Evolutionary conservation across 1,140 invertebrate genomes (phyloP).

Genomic region (Diorhabda elongata): DNA sequence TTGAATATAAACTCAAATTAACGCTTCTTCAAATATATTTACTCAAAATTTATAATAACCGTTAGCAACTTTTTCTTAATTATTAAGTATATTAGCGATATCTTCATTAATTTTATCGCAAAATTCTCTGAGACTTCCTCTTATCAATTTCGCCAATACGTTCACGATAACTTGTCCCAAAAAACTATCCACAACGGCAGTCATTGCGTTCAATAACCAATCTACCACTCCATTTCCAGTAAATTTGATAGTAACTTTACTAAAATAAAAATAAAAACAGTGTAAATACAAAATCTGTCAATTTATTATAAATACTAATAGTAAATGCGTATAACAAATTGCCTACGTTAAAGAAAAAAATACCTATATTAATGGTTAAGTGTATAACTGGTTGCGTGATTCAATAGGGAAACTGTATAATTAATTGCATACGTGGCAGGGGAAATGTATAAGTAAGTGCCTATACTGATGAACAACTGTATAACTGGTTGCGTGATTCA

Average conservation of each 20-base stretch:
- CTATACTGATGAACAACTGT: no score
- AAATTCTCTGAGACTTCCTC: background rate
- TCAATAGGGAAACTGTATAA: no score
- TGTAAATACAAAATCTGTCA: no score
- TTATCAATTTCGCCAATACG: background rate
- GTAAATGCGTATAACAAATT: no score
- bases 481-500: no score
- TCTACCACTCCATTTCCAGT: slow-evolving; percentile 5
- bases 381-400: no score
- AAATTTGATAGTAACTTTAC: background rate
- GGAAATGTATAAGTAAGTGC: no score
- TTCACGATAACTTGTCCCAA: background rate
- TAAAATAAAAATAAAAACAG: background rate
- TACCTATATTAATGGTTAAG: no score
- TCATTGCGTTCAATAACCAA: background rate
- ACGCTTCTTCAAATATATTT: background rate
- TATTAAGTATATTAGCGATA: background rate
- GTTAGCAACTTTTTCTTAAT: background rate
- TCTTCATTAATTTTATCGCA: background rate
- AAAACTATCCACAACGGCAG: background rate
- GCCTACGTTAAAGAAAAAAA: no score
- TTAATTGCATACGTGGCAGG: no score
- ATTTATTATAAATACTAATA: background rate
- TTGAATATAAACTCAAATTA: no score
- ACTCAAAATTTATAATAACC: background rate